These are phyloP conservation scores for Pseudopipra pipra DNA, from an alignment of 2,113 vertebrate species.

Conservation along the genomic window DNA sequence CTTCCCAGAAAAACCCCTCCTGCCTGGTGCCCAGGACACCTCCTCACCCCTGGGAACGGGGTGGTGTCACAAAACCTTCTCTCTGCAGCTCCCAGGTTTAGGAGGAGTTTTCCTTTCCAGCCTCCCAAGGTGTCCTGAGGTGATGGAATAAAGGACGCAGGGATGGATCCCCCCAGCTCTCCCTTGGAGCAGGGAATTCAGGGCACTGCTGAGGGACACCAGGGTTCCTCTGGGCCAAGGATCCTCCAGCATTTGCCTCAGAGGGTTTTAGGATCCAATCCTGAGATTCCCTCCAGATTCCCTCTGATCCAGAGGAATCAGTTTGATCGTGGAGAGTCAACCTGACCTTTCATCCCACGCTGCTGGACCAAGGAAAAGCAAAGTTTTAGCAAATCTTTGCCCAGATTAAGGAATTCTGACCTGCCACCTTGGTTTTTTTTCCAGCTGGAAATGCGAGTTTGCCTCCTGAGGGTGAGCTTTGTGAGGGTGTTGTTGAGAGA, in stretches of 20 bases:
- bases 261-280: background rate
- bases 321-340: background rate
- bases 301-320: background rate
- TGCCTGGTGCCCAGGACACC: background rate
- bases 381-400: background rate
- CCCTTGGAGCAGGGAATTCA: accelerated
- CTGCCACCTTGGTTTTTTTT: background rate
- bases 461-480: background rate
- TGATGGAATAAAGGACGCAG: background rate
- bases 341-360: background rate
- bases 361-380: background rate
- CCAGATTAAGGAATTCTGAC: background rate
- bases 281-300: background rate
- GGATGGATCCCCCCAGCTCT: background rate
- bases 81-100: background rate
- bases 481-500: background rate
- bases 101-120: background rate
- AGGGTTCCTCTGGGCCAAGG: background rate
- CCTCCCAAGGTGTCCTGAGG: background rate
- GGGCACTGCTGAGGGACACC: background rate
- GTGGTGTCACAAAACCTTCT: background rate
- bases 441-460: background rate
- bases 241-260: background rate
- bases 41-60: background rate
- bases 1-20: background rate